Percentiles rank a stretch among this genome's conserved stretches.
phyloP scores from a whole-genome alignment of 1,140 invertebrate genomes.

The Papilio glaucus region DNA sequence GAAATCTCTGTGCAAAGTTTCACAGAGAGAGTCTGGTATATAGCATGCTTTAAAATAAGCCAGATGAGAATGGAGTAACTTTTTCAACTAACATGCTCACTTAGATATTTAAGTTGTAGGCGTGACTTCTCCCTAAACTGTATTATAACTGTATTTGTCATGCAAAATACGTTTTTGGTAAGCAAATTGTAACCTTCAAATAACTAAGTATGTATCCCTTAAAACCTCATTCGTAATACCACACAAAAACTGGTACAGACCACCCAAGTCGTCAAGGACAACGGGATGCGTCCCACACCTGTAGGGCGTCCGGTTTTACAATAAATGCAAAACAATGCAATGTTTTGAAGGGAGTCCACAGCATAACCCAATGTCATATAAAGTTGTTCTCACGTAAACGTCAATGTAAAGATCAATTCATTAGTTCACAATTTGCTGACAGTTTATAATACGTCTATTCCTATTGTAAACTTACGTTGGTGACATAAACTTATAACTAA shows the following conservation, averaged over 20 bases:
- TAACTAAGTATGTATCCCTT: neutral
- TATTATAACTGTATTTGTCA: neutral
- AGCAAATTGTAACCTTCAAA: neutral
- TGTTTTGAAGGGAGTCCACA: slow-evolving; percentile 2
- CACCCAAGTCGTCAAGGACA: slow-evolving; percentile 19
- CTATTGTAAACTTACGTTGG: too few relatives aligned
- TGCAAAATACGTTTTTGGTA: neutral
- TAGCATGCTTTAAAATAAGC: too few relatives aligned
- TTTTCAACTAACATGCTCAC: too few relatives aligned
- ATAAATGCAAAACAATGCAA: neutral
- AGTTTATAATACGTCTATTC: too few relatives aligned
- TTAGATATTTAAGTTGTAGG: too few relatives aligned
- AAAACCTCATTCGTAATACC: neutral
- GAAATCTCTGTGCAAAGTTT: too few relatives aligned
- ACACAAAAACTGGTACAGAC: slow-evolving; percentile 6
- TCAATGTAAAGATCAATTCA: too few relatives aligned
- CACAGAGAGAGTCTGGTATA: too few relatives aligned
- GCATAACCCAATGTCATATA: neutral
- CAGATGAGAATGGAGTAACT: too few relatives aligned
- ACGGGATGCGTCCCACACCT: neutral
- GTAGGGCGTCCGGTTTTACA: neutral
- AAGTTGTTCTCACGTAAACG: neutral
- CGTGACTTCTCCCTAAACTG: neutral
- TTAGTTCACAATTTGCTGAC: too few relatives aligned
- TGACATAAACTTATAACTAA: too few relatives aligned